Evolutionary conservation across 2,113 vertebrate species (phyloP), one percentile per base, ranked within the genome.

Genomic region (Mesitornis unicolor): DNA sequence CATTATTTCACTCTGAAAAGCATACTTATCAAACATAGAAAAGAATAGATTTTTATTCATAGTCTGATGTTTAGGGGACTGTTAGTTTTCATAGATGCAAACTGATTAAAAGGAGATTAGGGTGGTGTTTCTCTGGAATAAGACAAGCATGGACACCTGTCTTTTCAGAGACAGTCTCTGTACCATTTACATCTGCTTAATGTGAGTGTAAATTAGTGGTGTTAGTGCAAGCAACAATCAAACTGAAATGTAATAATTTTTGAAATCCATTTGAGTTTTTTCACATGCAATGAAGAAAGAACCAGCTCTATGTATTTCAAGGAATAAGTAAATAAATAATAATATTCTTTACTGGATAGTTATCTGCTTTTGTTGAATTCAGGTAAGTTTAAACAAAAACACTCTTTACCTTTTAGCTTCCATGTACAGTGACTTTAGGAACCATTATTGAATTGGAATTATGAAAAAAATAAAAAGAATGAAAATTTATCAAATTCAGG

Each of bases 1-100:
- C 35, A 50, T 29, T 89, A 97, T 81, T 89, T 93, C 84, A 93
- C 22, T 48, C 13, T 61, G 36, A 73, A 93, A 91, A 89, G 29
- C 4, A 7, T 31, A 65, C 36, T 63, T 89, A 43, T 14, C 29
- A 57, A 51, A 6, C 56, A 33, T 8, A 59, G 57, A 77, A 83
- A 70, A 57, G 1, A 76, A 53, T 1, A 73, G 10, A 28, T 64
- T 59, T 86, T 50, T 45, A 80, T 80, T 83, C 3, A 1, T 42
- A 47, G 2, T 56, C 29, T 74, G 19, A 50, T 54, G 8, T 40
- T 84, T 64, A 64, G 19, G 43, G 21, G 13, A 71, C 33, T 54
- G 14, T 10, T 13, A 4, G 26, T 89, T 83, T 71, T 33, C 19
- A 28, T 56, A 60, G 33, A 19, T 51, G 26, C 13, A 61, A 88